Base-by-base conservation (phyloP, 2,888 invertebrate genomes). In the Venusia cambrica region DNA sequence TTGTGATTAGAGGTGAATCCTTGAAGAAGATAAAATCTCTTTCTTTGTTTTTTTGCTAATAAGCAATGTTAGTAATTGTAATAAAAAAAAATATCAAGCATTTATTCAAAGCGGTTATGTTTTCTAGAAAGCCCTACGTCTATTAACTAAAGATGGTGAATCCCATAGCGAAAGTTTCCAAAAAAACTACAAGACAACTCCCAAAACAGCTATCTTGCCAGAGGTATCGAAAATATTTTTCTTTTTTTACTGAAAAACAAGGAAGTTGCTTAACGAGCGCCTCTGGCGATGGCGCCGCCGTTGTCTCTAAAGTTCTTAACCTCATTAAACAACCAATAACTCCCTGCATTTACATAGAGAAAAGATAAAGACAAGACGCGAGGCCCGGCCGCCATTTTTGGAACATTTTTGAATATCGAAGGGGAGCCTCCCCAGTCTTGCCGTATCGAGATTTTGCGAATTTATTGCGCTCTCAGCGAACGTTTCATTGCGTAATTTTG, bases 351-450 rank as follows among this genome's bases (percentile, higher is more conserved):
- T 81, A 76, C 84, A 84, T 85, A 83, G 80, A 80, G 72, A 84
- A 84, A 80, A 84, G 80, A 87, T 85, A 84, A 84, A 85, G 84
- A 73, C 79, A 83, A 80, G 83, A 79, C 72, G 77, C 61, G 60
- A 58, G 51, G 52, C 60, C 43, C 47, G 49, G 65, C 57, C 66
- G 80, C 83, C 83, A 81, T 85, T 79, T 83, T 83, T n/a, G n/a
- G n/a, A n/a, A 63, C 66, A 73, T 75, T 75, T 71, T 74, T 64
- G 60, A 65, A 75, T 69, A 67, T 73, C 70, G 73, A 73, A 74
- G 76, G 83, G 83, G 78, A 70, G 48, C 16, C 25, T 26, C 39
- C 43, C 43, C 29, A 40, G 64, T 59, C 38, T 60, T 62, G 67
- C 57, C 64, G 71, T 71, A 70, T 72, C 63, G 73, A 68, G 68